Percentiles rank a stretch among this genome's conserved stretches.
Evolutionary conservation across 1,140 invertebrate genomes (phyloP).

Genomic region (Drosophila burlai): DNA sequence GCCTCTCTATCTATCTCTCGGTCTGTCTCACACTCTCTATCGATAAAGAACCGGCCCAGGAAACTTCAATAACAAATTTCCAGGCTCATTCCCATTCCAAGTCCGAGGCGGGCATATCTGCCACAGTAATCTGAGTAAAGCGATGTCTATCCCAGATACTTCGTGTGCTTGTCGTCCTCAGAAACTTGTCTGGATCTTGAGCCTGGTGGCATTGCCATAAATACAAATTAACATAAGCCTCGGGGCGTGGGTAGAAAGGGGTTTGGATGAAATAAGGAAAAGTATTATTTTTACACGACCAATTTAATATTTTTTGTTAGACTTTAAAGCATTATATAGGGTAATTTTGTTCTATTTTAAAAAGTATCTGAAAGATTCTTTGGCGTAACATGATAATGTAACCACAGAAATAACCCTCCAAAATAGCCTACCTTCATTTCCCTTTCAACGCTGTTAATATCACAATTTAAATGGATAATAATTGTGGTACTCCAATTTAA

Average conservation of each 20-base stretch:
- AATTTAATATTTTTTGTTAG: neutral
- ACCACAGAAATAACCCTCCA: neutral
- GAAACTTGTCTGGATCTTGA: slow-evolving; percentile 42
- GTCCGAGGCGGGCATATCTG: slow-evolving; percentile 46
- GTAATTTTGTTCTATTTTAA: neutral
- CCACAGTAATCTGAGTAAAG: slow-evolving; percentile 69
- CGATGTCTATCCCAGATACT: slow-evolving; percentile 65
- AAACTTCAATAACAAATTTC: slow-evolving; percentile 64
- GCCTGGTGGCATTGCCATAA: slow-evolving; percentile 43
- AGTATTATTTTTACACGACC: too few species aligned
- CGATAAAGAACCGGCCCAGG: slow-evolving; percentile 33
- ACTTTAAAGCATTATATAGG: too few species aligned
- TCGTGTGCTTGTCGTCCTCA: slow-evolving; percentile 30
- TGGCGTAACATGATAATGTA: neutral
- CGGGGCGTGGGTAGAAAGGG: neutral
- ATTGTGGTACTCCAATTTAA: neutral
- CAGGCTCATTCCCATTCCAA: slow-evolving; percentile 23
- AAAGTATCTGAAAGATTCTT: neutral
- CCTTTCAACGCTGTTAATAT: neutral
- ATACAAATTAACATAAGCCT: slow-evolving; percentile 47
- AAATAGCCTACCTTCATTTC: neutral
- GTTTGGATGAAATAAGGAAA: too few species aligned
- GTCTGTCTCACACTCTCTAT: slow-evolving; percentile 18
- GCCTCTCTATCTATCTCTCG: neutral
- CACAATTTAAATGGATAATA: neutral